These are phyloP conservation scores for Spodoptera exigua DNA, from an alignment of 2,888 invertebrate species.

Conservation along the genomic window DNA sequence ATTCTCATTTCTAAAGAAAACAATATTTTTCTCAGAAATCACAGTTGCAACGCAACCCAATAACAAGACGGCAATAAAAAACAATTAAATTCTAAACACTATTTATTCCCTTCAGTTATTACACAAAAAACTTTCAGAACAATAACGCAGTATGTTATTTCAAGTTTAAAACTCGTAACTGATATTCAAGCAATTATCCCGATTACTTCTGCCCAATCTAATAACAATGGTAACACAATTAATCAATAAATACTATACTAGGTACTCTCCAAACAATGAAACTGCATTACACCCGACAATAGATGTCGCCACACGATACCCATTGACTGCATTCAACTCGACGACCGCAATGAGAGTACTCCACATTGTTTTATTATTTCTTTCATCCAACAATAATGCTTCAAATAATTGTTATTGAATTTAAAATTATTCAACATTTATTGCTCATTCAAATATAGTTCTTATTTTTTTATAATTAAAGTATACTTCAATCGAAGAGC, in stretches of 20 bases:
- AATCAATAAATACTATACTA: conserved; percentile 38
- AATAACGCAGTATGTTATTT: conserved; percentile 13
- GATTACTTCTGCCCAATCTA: conserved; percentile 54
- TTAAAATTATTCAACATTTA: conserved; percentile 9
- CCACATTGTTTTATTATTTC: conserved; percentile 55
- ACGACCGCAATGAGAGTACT: conserved; percentile 50
- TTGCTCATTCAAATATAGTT: conserved; percentile 6
- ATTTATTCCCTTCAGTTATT: no score
- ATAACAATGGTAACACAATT: conserved; percentile 53
- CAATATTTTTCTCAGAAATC: no score
- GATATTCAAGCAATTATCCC: conserved; percentile 55
- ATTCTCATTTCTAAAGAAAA: no score
- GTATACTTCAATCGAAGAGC: conserved; percentile 17
- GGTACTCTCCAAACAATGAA: conserved; percentile 37
- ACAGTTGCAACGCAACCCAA: no score
- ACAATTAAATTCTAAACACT: no score
- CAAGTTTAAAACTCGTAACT: conserved; percentile 43
- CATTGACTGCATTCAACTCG: conserved; percentile 55
- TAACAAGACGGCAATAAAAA: no score
- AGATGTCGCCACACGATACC: conserved; percentile 63
- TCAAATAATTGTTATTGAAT: conserved; percentile 55
- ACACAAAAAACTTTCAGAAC: conserved; percentile 3
- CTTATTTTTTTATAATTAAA: conserved; percentile 4
- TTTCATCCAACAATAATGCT: conserved; percentile 51
- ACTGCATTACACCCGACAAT: conserved; percentile 48